A percentile compares a stretch with the other conserved stretches of the same genome.
Evolutionary conservation across 2,797 vertebrate genomes (phyloP).

Genomic region (Hafferia zeledoni): DNA sequence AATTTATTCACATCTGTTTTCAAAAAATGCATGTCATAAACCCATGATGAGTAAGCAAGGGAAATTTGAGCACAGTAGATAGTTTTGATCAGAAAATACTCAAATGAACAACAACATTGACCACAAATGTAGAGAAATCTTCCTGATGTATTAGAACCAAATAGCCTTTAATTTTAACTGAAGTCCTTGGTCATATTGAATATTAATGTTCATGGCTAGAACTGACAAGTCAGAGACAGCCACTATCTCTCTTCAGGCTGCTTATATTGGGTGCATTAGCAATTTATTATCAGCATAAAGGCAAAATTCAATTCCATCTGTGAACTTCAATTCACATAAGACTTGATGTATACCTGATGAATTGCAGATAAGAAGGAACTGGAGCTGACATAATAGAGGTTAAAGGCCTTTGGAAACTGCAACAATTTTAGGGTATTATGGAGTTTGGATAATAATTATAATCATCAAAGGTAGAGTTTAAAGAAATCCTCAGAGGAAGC

Average conservation of each 20-base stretch:
- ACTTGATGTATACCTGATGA: background rate
- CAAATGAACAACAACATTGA: background rate
- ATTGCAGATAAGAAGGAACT: conserved; percentile 9
- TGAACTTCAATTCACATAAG: background rate
- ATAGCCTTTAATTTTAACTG: conserved; percentile 26
- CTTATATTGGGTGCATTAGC: conserved; percentile 32
- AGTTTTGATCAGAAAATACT: background rate
- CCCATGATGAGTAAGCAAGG: background rate
- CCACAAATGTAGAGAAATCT: background rate
- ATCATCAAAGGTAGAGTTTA: background rate
- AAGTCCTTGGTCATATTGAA: conserved; percentile 4
- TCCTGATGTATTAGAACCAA: conserved; percentile 7
- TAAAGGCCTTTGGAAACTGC: background rate
- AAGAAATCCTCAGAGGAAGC: background rate
- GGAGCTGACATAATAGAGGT: background rate
- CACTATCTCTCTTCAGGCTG: conserved; percentile 1
- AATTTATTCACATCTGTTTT: conserved; percentile 1
- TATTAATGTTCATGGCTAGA: background rate
- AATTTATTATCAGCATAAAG: conserved; percentile 39
- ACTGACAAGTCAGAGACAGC: background rate
- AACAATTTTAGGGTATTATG: background rate
- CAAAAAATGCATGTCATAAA: background rate
- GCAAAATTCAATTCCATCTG: conserved; percentile 2
- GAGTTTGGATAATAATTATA: background rate
- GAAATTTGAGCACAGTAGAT: background rate